These are phyloP conservation scores for Protophormia terraenovae DNA, from an alignment of 2,888 invertebrate genomes.

Conservation along the genomic window DNA sequence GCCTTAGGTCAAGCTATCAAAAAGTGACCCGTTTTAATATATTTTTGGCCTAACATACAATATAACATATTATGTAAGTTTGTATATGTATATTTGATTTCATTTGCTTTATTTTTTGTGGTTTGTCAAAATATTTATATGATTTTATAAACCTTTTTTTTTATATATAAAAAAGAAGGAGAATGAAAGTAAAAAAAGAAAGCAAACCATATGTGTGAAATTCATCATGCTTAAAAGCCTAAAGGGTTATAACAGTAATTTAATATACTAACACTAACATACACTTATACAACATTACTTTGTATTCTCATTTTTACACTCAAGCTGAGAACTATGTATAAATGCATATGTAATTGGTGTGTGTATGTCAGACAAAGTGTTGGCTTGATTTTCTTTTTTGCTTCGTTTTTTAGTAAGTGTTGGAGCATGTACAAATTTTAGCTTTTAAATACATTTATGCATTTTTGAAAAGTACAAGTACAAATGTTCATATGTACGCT, in stretches of 20 bases:
- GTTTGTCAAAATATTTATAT: neutral
- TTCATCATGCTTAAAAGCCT: constrained; percentile 14
- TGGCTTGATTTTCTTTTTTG: neutral
- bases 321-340: neutral
- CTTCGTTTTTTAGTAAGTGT: constrained; percentile 16
- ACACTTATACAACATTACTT: neutral
- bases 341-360: no score
- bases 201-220: constrained; percentile 17
- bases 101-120: neutral
- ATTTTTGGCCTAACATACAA: no score
- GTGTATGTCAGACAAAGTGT: neutral
- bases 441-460: neutral
- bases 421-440: neutral
- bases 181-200: neutral
- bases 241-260: neutral
- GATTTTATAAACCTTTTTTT: neutral
- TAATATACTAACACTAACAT: neutral
- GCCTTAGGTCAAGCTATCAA: neutral
- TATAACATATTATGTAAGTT: no score
- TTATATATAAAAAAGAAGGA: no score
- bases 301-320: neutral
- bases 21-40: neutral
- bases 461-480: no score
- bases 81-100: no score
- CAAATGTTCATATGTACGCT: neutral